Evolutionary conservation across 2,113 vertebrate species (phyloP).

Genomic region (Charina bottae): DNA sequence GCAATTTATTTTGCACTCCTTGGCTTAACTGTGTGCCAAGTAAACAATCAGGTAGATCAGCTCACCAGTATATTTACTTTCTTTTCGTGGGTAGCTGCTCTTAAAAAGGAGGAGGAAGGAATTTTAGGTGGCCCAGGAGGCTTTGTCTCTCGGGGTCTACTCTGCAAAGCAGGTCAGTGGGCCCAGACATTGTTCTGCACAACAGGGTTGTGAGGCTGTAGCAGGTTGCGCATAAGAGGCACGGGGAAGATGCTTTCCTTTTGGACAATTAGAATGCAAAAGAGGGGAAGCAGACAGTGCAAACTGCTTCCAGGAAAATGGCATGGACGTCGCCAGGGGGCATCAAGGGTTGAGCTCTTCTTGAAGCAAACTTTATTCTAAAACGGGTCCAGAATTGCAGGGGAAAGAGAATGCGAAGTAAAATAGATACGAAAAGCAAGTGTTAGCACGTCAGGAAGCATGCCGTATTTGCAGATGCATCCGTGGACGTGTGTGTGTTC

Average conservation of each 20-base stretch:
- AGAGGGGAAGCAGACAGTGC: background rate
- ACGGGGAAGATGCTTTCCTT: background rate
- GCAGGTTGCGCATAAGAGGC: background rate
- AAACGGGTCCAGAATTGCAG: background rate
- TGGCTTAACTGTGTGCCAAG: background rate
- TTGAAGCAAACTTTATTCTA: background rate
- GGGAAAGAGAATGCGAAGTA: background rate
- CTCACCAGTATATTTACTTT: background rate
- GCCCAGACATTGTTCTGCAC: background rate
- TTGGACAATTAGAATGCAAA: background rate
- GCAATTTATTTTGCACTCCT: background rate
- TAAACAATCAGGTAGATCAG: background rate
- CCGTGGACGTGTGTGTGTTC: background rate
- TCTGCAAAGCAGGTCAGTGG: background rate
- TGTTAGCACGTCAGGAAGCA: background rate
- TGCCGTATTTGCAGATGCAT: background rate
- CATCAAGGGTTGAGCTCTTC: background rate
- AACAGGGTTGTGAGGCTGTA: background rate
- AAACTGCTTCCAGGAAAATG: background rate
- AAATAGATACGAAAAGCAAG: background rate
- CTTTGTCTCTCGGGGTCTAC: background rate
- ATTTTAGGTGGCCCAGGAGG: background rate
- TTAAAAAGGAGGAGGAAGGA: background rate
- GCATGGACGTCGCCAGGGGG: background rate
- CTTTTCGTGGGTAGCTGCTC: background rate